Base-by-base conservation (phyloP, 2,888 invertebrate genomes). In the Drosophila multiciliata region DNA sequence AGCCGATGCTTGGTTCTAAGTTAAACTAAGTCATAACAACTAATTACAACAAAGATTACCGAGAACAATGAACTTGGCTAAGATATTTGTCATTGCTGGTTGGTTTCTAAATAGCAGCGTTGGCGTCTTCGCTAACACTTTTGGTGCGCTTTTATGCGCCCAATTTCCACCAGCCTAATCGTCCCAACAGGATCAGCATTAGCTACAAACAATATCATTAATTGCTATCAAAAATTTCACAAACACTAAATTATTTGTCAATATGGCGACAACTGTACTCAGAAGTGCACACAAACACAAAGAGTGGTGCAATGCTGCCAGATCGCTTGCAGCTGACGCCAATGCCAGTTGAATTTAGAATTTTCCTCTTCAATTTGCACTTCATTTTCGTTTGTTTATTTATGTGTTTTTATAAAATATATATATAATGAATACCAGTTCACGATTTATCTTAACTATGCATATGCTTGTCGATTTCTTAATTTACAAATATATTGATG, bases 101-200 rank as follows among this genome's bases (percentile, higher is more conserved):
- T 89, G 75, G 91, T 90, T 90, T 91, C 90, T 83, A 80, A 87
- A 84, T 87, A 80, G 78, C 66, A 72, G 76, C 75, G 75, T 76
- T 78, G 80, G 78, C 77, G 88, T 85, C 88, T 85, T 73, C 75
- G 88, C 86, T 90, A 90, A 90, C 40, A 38, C 17, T 49, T 48
- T 74, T 78, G 49, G 53, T 67, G 66, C 57, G 66, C 54, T 35
- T 62, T 59, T 40, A 2, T 3, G 9, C 5, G 9, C 3, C 23
- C n/a, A 29, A 9, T 26, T 15, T 33, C 3, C 35, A 20, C 3
- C 3, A n/a, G 1, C 3, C 3, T 20, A 11, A 38, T 1, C 8
- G 12, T 42, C 5, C 17, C 17, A 20, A 3, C 12, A 49, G 17
- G 20, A 7, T 35, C 1, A 32, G 12, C 15, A 29, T 9, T 33